Conservation (phyloP, 92 coral and sea anemone genomes). For the Heteractis magnifica region DNA sequence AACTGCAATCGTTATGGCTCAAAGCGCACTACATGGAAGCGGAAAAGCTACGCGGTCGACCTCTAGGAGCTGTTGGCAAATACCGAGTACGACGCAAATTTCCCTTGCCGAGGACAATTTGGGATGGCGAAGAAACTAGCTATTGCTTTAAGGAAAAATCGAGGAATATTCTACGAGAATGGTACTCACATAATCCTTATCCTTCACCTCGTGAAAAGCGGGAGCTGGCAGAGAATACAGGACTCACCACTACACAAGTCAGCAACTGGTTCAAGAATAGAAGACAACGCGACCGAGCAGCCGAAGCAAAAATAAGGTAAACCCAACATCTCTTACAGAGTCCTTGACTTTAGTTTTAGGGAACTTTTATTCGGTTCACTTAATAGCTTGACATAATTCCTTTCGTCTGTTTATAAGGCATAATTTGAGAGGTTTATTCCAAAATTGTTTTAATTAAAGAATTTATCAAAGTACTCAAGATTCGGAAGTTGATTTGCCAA, state of each 20-base stretch:
- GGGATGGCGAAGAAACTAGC: constrained; percentile 99
- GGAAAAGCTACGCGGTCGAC: constrained; percentile 96
- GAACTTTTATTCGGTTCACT: not conserved
- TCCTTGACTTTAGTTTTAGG: not conserved
- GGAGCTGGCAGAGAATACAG: constrained; percentile 97
- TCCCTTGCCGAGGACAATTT: constrained; percentile 97
- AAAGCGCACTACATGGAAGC: constrained; percentile 99
- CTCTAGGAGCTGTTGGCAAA: constrained; percentile 99
- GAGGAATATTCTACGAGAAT: constrained; percentile 96
- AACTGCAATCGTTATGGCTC: constrained; percentile 98
- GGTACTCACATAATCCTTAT: constrained; percentile 99
- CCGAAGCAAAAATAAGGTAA: constrained; percentile 98
- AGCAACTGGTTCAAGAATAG: constrained; percentile 99
- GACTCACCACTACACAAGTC: constrained; percentile 97
- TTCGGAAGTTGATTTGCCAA: constrained; percentile 96
- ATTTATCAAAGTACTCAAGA: constrained; percentile 82
- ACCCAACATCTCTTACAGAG: not conserved
- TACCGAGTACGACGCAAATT: constrained; percentile 99
- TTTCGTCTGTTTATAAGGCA: constrained; percentile 21
- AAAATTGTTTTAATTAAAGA: constrained; percentile 65
- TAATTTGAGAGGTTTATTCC: constrained; percentile 48
- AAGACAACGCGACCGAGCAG: constrained; percentile 98
- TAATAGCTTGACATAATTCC: constrained; percentile 19
- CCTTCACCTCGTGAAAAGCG: constrained; percentile 99
- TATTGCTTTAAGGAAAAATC: constrained; percentile 99